Evolutionary conservation across 2,113 vertebrate genomes (phyloP).

Genomic region (Leptodactylus fuscus): DNA sequence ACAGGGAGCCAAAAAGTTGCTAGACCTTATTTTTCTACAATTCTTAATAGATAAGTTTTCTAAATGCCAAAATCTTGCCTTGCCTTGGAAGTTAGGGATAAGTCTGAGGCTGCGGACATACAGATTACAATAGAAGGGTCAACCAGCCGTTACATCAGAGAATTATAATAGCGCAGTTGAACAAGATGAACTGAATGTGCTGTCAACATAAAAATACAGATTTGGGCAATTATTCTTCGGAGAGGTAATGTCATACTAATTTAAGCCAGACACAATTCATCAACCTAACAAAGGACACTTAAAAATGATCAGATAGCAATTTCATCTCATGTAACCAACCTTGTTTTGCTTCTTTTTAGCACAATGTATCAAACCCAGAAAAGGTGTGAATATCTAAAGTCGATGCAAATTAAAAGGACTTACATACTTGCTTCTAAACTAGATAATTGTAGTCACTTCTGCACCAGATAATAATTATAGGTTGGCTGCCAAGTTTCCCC

Average conservation of each 20-base stretch:
- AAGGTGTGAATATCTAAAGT: constrained; percentile 83
- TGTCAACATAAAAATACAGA: background rate
- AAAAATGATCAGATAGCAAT: constrained; percentile 7
- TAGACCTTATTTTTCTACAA: too few relatives aligned
- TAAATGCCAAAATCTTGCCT: too few relatives aligned
- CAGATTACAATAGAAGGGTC: background rate
- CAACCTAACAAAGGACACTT: constrained; percentile 5
- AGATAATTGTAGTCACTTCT: constrained; percentile 82
- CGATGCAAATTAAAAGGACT: constrained; percentile 82
- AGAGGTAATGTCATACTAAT: constrained; percentile 16
- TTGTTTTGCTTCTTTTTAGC: constrained; percentile 72
- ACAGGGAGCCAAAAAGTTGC: too few relatives aligned
- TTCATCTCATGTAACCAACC: background rate
- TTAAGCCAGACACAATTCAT: constrained; percentile 19
- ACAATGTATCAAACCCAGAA: constrained; percentile 78
- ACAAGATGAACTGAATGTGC: background rate
- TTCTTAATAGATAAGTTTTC: too few relatives aligned
- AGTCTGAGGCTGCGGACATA: too few relatives aligned
- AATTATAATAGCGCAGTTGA: background rate
- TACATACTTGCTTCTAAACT: constrained; percentile 75
- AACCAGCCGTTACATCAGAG: too few relatives aligned
- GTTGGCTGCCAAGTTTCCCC: constrained; percentile 74
- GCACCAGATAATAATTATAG: constrained; percentile 75
- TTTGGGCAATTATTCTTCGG: constrained; percentile 3
- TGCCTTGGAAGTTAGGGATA: too few relatives aligned